Evolutionary conservation across 2,113 vertebrate species (phyloP), one percentile per base, ranked within the genome.

Genomic region (Boulengeromyrus knoepffleri): DNA sequence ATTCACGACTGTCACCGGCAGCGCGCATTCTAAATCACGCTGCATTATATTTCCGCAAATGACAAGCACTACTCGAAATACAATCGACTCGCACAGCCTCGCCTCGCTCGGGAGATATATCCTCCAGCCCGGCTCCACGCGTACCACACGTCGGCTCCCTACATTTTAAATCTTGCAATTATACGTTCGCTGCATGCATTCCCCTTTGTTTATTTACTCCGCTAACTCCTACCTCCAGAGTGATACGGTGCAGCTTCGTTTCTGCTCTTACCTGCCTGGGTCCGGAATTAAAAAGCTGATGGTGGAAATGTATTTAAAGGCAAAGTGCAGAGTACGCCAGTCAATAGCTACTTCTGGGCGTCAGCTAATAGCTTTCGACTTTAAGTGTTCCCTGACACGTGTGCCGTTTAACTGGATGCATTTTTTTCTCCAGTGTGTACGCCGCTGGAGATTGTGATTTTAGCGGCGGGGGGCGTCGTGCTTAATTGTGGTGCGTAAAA

Each of bases 41-140:
- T 13, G 46, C 49, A 36, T 52, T 49, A 87, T 87, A 85, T 85
- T 53, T 87, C n/a, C 85, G 21, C 50, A 87, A 87, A 87, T 87
- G 85, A 87, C 49, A 87, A 87, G 17, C 46, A 19, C 49, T 52
- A 19, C 85, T 87, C 85, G 49, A 36, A 87, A 87, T 53, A 53
- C 85, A 53, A 36, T 36, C 49, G 27, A 7, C 85, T 87, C 47
- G 39, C 85, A 27, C n/a, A 49, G 39, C 24, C 39, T 47, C 45
- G 84, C 84, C 39, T 42, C 24, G 46, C 49, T 17, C 85, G 47
- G 9, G n/a, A 36, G 49, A 53, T 53, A 27, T 36, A 53, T 53
- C 24, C 85, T 53, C 13, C 85, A 53, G 49, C 47, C 47, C 1
- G 27, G 19, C 10, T 47, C 24, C 74, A 39, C 74, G 45, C 50